phyloP scores from a whole-genome alignment of 2,888 invertebrate genomes.

The Epistrophe grossulariae region DNA sequence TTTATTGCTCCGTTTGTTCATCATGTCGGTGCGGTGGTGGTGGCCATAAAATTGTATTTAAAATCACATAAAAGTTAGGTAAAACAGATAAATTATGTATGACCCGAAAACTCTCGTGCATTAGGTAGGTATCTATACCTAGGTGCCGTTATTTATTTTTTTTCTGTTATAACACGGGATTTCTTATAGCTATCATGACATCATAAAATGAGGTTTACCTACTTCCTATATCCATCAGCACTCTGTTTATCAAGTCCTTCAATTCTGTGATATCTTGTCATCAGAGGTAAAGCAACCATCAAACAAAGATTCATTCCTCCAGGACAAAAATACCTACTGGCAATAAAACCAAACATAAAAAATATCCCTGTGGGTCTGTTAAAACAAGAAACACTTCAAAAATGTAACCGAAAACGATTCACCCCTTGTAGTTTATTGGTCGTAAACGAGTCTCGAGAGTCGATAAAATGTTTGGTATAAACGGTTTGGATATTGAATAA shows the following conservation, averaged over 20 bases:
- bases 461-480: slow-evolving; percentile 41
- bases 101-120: background rate
- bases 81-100: slow-evolving; percentile 26
- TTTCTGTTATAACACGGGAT: background rate
- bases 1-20: slow-evolving; percentile 69
- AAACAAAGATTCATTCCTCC: background rate
- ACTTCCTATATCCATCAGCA: background rate
- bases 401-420: background rate
- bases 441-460: slow-evolving; percentile 53
- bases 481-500: slow-evolving; percentile 59
- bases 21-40: slow-evolving; percentile 42
- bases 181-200: background rate
- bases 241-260: background rate
- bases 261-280: slow-evolving; percentile 1
- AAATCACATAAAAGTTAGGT: slow-evolving; percentile 65
- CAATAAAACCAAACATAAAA: slow-evolving; percentile 23
- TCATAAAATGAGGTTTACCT: background rate
- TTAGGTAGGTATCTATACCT: too few relatives aligned
- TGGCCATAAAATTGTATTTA: slow-evolving; percentile 70
- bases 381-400: slow-evolving; percentile 19
- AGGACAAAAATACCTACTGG: slow-evolving; percentile 19
- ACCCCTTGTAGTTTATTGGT: slow-evolving; percentile 57
- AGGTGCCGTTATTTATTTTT: slow-evolving; percentile 8
- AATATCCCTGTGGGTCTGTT: background rate
- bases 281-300: background rate